phyloP scores from a whole-genome alignment of 2,113 vertebrate genomes.

The Saguinus midas region DNA sequence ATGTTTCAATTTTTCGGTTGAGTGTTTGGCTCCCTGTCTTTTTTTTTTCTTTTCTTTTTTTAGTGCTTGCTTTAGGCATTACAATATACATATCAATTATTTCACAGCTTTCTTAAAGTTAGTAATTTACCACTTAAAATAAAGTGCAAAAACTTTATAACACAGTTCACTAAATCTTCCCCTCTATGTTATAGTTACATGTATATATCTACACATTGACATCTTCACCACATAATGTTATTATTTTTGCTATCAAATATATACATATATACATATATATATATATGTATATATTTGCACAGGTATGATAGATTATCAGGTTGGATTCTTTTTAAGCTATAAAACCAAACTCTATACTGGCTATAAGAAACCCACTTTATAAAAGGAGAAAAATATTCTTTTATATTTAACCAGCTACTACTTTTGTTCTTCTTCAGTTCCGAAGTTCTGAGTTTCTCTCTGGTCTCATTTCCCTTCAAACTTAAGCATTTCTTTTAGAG shows the following conservation, averaged over 20 bases:
- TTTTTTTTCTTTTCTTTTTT: not conserved
- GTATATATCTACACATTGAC: not conserved
- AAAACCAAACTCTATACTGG: not conserved
- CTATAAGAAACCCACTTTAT: not conserved
- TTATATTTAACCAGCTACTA: not conserved
- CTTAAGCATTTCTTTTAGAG: not conserved
- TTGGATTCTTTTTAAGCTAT: not conserved
- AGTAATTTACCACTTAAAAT: not conserved
- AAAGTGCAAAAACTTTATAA: not conserved
- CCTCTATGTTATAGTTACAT: not conserved
- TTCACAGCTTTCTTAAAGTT: not conserved
- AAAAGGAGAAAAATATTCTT: not conserved
- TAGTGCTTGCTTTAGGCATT: not conserved
- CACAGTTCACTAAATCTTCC: not conserved
- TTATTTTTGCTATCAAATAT: not conserved
- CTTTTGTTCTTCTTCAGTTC: not conserved
- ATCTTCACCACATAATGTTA: not conserved
- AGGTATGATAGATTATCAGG: not conserved
- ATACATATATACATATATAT: not conserved
- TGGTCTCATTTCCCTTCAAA: not conserved
- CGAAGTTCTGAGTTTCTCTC: not conserved
- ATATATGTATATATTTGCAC: not conserved
- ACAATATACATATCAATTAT: not conserved
- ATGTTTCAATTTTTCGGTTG: not conserved
- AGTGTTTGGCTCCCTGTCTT: not conserved